Conservation (phyloP, 1,140 invertebrate genomes). For the Drosophila melanogaster region DNA sequence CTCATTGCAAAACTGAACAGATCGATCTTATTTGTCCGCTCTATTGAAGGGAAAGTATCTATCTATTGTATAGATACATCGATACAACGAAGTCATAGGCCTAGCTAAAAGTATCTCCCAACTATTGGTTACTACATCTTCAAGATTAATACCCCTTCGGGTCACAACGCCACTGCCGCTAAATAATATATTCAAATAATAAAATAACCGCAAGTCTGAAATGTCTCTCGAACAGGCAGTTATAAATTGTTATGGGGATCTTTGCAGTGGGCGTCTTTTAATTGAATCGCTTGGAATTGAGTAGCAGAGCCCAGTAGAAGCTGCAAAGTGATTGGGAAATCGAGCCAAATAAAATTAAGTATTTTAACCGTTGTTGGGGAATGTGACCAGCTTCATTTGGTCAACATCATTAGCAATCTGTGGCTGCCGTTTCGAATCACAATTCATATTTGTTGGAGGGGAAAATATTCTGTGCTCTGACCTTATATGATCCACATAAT, state of each 20-base stretch:
- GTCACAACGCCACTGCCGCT: slow-evolving; percentile 28
- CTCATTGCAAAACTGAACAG: background rate
- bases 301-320: slow-evolving; percentile 35
- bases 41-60: background rate
- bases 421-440: slow-evolving; percentile 35
- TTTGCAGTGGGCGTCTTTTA: slow-evolving; percentile 70
- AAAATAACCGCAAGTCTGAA: slow-evolving; percentile 62
- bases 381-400: slow-evolving; percentile 26
- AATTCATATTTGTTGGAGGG: slow-evolving; percentile 1
- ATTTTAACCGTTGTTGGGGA: slow-evolving; percentile 30
- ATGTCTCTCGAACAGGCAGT: slow-evolving; percentile 64
- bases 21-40: background rate
- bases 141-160: slow-evolving; percentile 10
- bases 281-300: slow-evolving; percentile 65
- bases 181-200: slow-evolving; percentile 73
- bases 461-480: slow-evolving; percentile 11
- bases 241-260: slow-evolving; percentile 80
- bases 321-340: slow-evolving; percentile 54
- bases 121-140: background rate
- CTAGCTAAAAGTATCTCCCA: background rate
- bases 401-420: slow-evolving; percentile 25
- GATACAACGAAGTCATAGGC: background rate
- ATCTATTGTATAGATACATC: background rate
- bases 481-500: slow-evolving; percentile 28
- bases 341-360: slow-evolving; percentile 54